Evolutionary conservation across 1,140 invertebrate genomes (phyloP).

Genomic region (Geopemphigus sp.): DNA sequence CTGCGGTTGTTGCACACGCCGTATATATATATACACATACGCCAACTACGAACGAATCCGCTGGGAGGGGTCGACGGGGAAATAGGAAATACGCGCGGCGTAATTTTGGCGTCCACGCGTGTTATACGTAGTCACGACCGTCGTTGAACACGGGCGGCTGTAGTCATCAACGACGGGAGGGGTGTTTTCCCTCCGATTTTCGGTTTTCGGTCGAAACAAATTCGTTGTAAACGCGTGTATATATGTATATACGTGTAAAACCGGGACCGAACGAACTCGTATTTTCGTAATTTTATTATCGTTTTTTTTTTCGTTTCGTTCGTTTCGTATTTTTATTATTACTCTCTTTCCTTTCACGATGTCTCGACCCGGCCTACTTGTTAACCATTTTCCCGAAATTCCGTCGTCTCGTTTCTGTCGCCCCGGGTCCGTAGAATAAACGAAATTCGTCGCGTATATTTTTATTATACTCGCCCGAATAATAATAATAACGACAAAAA

Average conservation of each 20-base stretch:
- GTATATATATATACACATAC: too few relatives aligned
- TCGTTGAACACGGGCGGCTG: too few relatives aligned
- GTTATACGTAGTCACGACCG: neutral
- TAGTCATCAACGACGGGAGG: too few relatives aligned
- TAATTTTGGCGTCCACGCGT: neutral
- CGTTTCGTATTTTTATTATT: neutral
- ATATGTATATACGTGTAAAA: conserved; percentile 3
- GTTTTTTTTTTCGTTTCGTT: too few relatives aligned
- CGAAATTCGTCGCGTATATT: neutral
- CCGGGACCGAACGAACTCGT: neutral
- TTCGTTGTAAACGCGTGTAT: neutral
- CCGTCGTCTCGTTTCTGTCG: neutral
- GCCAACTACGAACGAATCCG: too few relatives aligned
- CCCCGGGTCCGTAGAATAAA: neutral
- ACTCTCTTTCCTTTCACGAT: neutral
- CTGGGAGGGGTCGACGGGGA: too few relatives aligned
- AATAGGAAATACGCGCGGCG: neutral
- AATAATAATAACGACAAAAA: neutral
- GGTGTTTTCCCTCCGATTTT: too few relatives aligned
- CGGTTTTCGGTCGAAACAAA: conserved; percentile 8
- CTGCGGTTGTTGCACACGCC: too few relatives aligned
- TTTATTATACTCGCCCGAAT: too few relatives aligned
- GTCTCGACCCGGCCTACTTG: neutral
- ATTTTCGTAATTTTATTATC: neutral
- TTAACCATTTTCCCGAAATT: neutral